Conservation (phyloP, 2,113 vertebrate species). For the Plestiodon gilberti region DNA sequence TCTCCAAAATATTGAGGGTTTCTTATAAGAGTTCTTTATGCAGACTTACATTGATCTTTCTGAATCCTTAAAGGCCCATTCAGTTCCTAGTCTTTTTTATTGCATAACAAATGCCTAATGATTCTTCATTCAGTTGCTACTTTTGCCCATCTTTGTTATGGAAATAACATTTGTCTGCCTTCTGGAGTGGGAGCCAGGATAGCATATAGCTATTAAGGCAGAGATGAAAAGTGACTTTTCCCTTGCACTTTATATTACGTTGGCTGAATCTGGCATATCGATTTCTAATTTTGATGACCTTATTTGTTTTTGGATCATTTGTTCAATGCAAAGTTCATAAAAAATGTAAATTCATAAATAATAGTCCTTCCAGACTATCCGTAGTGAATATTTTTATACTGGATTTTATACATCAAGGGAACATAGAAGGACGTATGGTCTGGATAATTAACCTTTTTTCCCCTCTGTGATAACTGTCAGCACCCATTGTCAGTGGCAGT, state of each 20-base stretch:
- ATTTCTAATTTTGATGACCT: neutral
- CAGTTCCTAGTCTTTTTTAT: neutral
- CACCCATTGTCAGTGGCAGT: neutral
- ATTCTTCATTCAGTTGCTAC: neutral
- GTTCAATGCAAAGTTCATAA: neutral
- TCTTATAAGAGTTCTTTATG: neutral
- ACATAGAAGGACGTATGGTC: neutral
- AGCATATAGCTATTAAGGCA: neutral
- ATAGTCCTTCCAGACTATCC: neutral
- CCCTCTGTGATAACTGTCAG: neutral
- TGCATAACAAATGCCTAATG: neutral
- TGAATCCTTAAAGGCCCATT: too few species aligned
- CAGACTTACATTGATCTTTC: too few species aligned
- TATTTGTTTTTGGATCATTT: neutral
- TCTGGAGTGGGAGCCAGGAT: neutral
- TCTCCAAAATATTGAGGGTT: neutral
- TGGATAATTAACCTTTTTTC: neutral
- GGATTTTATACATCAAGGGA: neutral
- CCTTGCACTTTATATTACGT: neutral
- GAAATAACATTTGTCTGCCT: neutral
- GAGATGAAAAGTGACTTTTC: neutral
- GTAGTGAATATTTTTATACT: neutral
- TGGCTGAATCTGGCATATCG: neutral
- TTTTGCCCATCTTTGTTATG: neutral
- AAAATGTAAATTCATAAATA: neutral